These are phyloP conservation scores for Cylindroiulus punctatus DNA, from an alignment of 2,888 invertebrate species.

Conservation along the genomic window DNA sequence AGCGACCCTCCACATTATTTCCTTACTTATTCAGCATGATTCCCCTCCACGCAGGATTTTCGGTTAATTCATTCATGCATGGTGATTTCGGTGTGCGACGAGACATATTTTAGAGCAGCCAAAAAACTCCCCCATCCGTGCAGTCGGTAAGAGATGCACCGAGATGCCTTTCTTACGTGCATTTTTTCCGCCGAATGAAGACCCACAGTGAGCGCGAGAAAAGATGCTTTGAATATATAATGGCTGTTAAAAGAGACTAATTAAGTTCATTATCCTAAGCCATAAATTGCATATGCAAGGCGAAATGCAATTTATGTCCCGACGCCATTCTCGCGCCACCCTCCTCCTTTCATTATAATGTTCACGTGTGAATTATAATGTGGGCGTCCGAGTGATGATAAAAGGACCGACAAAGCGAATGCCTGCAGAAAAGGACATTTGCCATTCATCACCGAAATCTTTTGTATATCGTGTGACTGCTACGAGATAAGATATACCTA, in stretches of 20 bases:
- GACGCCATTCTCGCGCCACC: slow-evolving; percentile 17
- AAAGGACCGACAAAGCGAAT: slow-evolving; percentile 32
- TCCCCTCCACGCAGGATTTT: slow-evolving; percentile 19
- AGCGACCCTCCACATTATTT: slow-evolving; percentile 9
- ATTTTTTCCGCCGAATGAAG: background rate
- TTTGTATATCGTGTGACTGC: slow-evolving; percentile 26
- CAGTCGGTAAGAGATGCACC: background rate
- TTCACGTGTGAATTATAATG: slow-evolving; percentile 32
- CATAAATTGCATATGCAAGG: slow-evolving; percentile 43
- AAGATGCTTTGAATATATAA: slow-evolving; percentile 42
- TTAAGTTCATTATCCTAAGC: slow-evolving; percentile 52
- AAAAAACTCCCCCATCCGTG: background rate
- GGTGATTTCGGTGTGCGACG: background rate
- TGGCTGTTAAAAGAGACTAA: slow-evolving; percentile 54
- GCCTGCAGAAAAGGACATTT: slow-evolving; percentile 32
- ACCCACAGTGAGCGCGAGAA: slow-evolving; percentile 27
- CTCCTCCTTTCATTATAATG: slow-evolving; percentile 32
- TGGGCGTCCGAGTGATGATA: slow-evolving; percentile 32
- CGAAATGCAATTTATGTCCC: slow-evolving; percentile 49
- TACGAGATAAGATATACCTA: slow-evolving; percentile 26
- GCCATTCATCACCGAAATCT: slow-evolving; percentile 32
- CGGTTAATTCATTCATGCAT: slow-evolving; percentile 32
- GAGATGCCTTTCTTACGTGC: slow-evolving; percentile 20
- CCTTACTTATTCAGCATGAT: slow-evolving; percentile 16
- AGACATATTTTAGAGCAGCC: slow-evolving; percentile 6